Percentiles rank a stretch among this genome's conserved stretches.
Conservation (phyloP, 2,888 invertebrate species). For the Polymixis lichenea region DNA sequence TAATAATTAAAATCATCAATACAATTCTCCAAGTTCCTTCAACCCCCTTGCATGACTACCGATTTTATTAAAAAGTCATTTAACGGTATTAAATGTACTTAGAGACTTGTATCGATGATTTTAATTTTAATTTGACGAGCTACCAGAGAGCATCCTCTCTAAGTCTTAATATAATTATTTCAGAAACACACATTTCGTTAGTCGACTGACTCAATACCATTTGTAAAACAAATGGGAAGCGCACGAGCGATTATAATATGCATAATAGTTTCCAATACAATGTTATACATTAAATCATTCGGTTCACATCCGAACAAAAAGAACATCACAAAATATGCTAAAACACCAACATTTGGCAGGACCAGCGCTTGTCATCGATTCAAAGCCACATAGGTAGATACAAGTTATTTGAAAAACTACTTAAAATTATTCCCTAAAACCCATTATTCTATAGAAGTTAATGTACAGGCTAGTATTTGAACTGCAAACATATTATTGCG, state of each 20-base stretch:
- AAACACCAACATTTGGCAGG: conserved; percentile 75
- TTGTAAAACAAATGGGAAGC: conserved; percentile 19
- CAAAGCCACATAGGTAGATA: conserved; percentile 30
- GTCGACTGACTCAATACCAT: conserved; percentile 32
- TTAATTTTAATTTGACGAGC: too few species aligned
- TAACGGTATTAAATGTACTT: too few species aligned
- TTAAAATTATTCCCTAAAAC: conserved; percentile 4
- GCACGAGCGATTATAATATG: conserved; percentile 36
- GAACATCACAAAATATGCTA: conserved; percentile 81
- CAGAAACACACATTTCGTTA: conserved; percentile 28
- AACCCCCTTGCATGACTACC: too few species aligned
- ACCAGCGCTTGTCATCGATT: conserved; percentile 66
- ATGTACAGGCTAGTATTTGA: neutral
- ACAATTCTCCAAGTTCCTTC: too few species aligned
- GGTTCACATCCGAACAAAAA: conserved; percentile 72
- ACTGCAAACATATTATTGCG: conserved; percentile 22
- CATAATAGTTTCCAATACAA: conserved; percentile 31
- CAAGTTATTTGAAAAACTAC: conserved; percentile 55
- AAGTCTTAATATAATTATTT: conserved; percentile 32
- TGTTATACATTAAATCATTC: conserved; percentile 34
- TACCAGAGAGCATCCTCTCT: too few species aligned
- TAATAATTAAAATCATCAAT: too few species aligned
- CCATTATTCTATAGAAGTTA: conserved; percentile 5
- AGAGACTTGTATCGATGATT: too few species aligned
- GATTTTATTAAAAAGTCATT: too few species aligned